These are phyloP conservation scores for Chrysodeixis includens DNA, from an alignment of 2,888 invertebrate species.

Conservation along the genomic window DNA sequence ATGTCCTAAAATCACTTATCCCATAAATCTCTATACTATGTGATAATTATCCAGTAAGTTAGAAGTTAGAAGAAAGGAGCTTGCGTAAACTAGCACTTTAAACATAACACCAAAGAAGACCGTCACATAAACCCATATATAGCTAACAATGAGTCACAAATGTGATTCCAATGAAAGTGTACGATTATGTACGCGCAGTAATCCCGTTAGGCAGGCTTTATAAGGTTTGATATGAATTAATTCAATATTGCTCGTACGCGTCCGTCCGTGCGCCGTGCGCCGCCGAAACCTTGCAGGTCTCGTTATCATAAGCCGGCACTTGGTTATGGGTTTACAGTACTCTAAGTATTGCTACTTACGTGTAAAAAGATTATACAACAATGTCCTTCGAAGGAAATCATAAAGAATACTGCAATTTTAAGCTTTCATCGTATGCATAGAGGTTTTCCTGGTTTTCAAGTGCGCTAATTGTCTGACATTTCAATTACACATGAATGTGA, in stretches of 20 bases:
- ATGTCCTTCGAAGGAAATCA: not conserved
- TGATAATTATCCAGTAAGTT: no score
- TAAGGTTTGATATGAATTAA: constrained; percentile 54
- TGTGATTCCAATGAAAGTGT: constrained; percentile 30
- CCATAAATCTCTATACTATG: no score
- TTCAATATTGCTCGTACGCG: constrained; percentile 51
- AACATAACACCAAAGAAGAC: no score
- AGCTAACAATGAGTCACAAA: constrained; percentile 30
- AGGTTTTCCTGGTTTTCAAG: no score
- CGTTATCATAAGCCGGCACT: constrained; percentile 50
- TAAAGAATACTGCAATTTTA: no score
- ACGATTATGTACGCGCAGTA: constrained; percentile 32
- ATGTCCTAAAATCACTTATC: no score
- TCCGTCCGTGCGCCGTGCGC: no score
- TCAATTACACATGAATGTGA: no score
- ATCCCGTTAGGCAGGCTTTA: constrained; percentile 41
- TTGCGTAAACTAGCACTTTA: no score
- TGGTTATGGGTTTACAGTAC: not conserved
- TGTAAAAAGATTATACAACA: not conserved
- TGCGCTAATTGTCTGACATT: no score
- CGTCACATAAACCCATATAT: constrained; percentile 38
- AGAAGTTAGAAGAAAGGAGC: no score
- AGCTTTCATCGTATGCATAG: no score
- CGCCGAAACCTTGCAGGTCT: constrained; percentile 39
- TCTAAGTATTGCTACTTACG: not conserved